These are phyloP conservation scores for Pseudomugil gertrudae DNA, from an alignment of 2,797 vertebrate species.

Conservation along the genomic window DNA sequence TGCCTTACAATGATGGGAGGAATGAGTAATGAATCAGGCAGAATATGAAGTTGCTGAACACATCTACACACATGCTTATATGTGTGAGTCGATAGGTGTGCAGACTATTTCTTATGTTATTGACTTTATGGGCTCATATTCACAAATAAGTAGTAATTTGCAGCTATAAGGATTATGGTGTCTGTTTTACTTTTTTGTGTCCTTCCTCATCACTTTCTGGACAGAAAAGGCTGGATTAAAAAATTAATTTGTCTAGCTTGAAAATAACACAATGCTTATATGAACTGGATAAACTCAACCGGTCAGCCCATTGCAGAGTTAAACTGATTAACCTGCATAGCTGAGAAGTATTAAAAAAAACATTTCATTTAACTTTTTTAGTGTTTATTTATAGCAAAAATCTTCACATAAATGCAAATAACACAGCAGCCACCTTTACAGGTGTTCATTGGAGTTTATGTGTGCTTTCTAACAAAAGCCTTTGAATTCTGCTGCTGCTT, in stretches of 20 bases:
- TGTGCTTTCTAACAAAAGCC: neutral
- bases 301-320: neutral
- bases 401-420: neutral
- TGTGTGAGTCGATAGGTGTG: neutral
- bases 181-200: too few relatives aligned
- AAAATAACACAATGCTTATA: too few relatives aligned
- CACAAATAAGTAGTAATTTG: neutral
- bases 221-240: too few relatives aligned
- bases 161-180: too few relatives aligned
- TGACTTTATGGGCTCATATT: neutral
- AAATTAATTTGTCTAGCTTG: too few relatives aligned
- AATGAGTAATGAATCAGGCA: constrained; percentile 62
- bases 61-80: constrained; percentile 4
- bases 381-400: neutral
- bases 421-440: neutral
- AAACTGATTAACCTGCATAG: neutral
- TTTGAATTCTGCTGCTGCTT: neutral
- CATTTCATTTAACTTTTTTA: neutral
- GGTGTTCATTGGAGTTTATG: neutral
- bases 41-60: constrained; percentile 33
- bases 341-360: neutral
- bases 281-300: neutral
- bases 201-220: too few relatives aligned
- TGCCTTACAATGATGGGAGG: constrained; percentile 49
- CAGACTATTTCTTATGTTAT: neutral